These are phyloP conservation scores for Platycercus adscitus DNA, from an alignment of 2,113 vertebrate species.

Conservation along the genomic window DNA sequence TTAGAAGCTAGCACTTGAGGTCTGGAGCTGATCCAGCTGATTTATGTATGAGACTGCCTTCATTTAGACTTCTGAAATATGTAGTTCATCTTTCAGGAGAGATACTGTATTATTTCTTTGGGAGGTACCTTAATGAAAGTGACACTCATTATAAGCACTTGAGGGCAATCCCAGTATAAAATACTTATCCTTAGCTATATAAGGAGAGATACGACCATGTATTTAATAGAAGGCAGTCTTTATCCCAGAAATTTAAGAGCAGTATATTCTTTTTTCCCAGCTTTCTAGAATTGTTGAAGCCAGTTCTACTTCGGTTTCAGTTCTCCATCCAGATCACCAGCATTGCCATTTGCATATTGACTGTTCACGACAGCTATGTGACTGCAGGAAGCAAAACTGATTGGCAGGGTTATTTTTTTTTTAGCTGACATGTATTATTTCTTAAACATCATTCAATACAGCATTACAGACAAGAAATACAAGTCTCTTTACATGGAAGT, in stretches of 20 bases:
- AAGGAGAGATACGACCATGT: neutral
- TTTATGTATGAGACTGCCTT: neutral
- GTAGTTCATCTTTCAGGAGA: neutral
- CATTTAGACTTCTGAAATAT: neutral
- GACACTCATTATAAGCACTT: neutral
- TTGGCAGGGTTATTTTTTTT: neutral
- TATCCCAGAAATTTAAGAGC: neutral
- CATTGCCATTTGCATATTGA: neutral
- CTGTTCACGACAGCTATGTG: neutral
- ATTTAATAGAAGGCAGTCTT: neutral
- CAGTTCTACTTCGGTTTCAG: neutral
- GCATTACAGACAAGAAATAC: slow-evolving; percentile 4
- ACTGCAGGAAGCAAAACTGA: neutral
- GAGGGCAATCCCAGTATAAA: neutral
- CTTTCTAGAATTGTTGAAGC: neutral
- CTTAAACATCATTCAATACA: neutral
- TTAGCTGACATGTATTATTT: neutral
- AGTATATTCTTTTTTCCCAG: neutral
- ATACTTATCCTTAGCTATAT: neutral
- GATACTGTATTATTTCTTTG: neutral
- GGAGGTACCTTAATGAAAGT: neutral
- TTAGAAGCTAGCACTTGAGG: neutral
- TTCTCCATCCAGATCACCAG: neutral
- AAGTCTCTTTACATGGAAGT: neutral
- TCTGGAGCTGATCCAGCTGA: neutral